Evolutionary conservation across 2,113 vertebrate genomes (phyloP), one percentile per base, ranked within the genome.

Genomic region (Notothenia rossii): DNA sequence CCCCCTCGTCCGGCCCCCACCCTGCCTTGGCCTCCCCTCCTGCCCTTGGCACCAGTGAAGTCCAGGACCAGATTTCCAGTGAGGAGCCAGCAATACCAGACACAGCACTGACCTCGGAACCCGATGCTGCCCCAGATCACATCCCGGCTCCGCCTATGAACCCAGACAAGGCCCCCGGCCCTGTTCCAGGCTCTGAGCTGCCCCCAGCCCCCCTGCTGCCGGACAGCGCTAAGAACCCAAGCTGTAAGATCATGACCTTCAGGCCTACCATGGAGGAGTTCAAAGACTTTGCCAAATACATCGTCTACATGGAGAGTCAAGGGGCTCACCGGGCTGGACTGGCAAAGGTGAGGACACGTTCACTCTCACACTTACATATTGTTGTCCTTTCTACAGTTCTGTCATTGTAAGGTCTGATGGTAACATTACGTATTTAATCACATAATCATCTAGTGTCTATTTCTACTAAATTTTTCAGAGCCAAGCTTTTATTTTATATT

Each of bases 221-320:
- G 46, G 82, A 88, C 88, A 72, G 94, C 90, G 1, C 96, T 92
- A 93, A 91, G 65, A 98, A 98, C 90, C 96, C 97, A 0, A 92
- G 96, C 88, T 99, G 96, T 73, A 99, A 99, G 90, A 99, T 99
- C 90, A 98, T 99, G 97, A 99, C 97, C 0, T 99, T 99, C 63
- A 94, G 96, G 7, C 98, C 98, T 18, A 97, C 97, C 7, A 93
- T 98, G 77, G 97, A 99, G 53, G 98, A 99, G 67, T 99, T 99
- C 65, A 95, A 96, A 29, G 96, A 99, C 83, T 99, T 99, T 13
- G 96, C 94, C 4, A 96, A 96, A 62, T 99, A 98, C 10, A 88
- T 99, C 1, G 96, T 95, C 25, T 96, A 96, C 87, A 99, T 99
- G n/a, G 98, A 99, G 80, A 96, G 95, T 0, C 97, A 99, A 82